Conservation (phyloP, 2,797 vertebrate species). For the Columba guinea region DNA sequence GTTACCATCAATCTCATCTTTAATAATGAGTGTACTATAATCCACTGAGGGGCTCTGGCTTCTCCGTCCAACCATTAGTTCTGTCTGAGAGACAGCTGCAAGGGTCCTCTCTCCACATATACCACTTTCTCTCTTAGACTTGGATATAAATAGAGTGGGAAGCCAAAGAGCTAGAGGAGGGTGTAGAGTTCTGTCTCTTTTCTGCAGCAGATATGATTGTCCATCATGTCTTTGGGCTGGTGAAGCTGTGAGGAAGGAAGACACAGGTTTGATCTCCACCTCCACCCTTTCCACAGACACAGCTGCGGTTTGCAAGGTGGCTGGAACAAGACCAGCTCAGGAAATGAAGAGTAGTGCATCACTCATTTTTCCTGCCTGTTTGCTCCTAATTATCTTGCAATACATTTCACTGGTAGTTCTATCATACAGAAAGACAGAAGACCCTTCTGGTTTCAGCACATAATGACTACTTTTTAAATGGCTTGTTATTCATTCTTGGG, state of each 20-base stretch:
- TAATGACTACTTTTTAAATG: slow-evolving; percentile 29
- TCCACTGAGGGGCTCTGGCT: not conserved
- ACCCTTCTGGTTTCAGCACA: slow-evolving; percentile 18
- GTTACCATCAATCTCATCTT: too few species aligned
- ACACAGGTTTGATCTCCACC: not conserved
- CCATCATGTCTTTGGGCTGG: not conserved
- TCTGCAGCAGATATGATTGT: not conserved
- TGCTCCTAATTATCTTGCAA: slow-evolving; percentile 52
- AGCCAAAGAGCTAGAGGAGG: not conserved
- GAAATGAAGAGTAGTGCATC: slow-evolving; percentile 36
- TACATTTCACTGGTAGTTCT: slow-evolving; percentile 27
- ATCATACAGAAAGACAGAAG: slow-evolving; percentile 44
- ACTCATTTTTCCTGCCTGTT: slow-evolving; percentile 43
- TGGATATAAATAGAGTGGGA: not conserved
- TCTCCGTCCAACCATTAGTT: not conserved
- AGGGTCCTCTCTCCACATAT: not conserved
- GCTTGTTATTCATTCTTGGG: slow-evolving; percentile 9
- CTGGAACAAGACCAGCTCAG: not conserved
- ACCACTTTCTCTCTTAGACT: not conserved
- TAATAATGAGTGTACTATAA: too few species aligned
- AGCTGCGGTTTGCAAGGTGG: not conserved
- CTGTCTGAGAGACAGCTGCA: slow-evolving; percentile 6
- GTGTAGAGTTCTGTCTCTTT: not conserved
- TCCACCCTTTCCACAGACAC: not conserved
- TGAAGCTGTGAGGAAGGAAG: not conserved